A percentile compares a stretch with the other conserved stretches of the same genome.
Evolutionary conservation across 2,797 vertebrate genomes (phyloP).

Genomic region (Pseudochromis fuscus): DNA sequence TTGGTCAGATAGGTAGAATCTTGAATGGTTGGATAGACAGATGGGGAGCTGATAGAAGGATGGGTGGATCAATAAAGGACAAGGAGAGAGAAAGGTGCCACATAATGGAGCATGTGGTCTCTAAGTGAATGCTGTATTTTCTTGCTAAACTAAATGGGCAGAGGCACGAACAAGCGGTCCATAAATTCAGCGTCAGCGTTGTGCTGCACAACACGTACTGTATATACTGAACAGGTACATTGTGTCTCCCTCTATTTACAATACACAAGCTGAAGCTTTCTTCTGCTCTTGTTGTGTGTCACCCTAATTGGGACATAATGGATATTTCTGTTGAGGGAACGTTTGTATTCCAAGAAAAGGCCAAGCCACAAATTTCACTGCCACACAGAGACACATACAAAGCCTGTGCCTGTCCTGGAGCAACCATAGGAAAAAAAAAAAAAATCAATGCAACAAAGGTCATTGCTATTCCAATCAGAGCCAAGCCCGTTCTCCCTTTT

Average conservation of each 20-base stretch:
- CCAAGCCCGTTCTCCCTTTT: slow-evolving; percentile 60
- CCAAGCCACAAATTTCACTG: slow-evolving; percentile 47
- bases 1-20: neutral
- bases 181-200: slow-evolving; percentile 3
- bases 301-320: slow-evolving; percentile 56
- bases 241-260: slow-evolving; percentile 5
- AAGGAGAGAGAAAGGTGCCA: neutral
- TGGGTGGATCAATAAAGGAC: neutral
- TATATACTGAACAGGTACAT: neutral
- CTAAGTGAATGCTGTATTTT: neutral
- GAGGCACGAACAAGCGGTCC: neutral
- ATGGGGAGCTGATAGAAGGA: neutral
- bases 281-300: slow-evolving; percentile 27
- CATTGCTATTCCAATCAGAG: slow-evolving; percentile 81
- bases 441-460: slow-evolving; percentile 84
- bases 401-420: slow-evolving; percentile 50
- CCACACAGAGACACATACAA: slow-evolving; percentile 35
- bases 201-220: slow-evolving; percentile 2
- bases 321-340: slow-evolving; percentile 50
- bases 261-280: slow-evolving; percentile 8
- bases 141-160: neutral
- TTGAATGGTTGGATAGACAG: neutral
- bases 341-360: slow-evolving; percentile 61
- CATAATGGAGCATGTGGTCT: neutral
- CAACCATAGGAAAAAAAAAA: slow-evolving; percentile 77